Conservation (phyloP, 2,888 invertebrate species). For the Bhutanitis thaidina region DNA sequence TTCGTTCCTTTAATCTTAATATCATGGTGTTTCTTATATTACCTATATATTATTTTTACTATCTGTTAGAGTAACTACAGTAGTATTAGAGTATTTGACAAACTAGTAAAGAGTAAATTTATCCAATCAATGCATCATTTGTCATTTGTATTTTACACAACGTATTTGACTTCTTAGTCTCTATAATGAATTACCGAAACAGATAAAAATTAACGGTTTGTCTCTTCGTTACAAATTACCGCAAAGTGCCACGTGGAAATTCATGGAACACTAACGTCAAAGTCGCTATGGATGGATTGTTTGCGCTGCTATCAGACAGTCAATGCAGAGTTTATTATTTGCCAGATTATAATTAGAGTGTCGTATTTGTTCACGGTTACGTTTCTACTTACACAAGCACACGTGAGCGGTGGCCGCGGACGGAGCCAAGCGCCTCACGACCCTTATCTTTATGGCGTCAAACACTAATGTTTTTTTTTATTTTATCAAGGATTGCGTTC, state of each 20-base stretch:
- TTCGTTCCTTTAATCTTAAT: too few species aligned
- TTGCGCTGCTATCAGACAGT: constrained; percentile 48
- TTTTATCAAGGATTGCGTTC: constrained; percentile 65
- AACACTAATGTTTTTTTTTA: constrained; percentile 59
- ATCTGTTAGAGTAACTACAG: too few species aligned
- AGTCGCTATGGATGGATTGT: constrained; percentile 35
- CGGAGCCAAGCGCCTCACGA: constrained; percentile 47
- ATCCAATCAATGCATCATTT: too few species aligned
- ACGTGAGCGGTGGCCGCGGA: constrained; percentile 60
- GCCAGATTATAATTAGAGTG: constrained; percentile 50
- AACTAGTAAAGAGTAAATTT: too few species aligned
- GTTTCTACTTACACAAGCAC: constrained; percentile 45
- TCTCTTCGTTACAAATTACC: too few species aligned
- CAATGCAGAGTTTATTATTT: constrained; percentile 61
- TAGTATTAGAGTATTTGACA: too few species aligned
- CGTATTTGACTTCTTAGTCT: too few species aligned
- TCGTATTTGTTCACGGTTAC: constrained; percentile 55
- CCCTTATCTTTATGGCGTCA: constrained; percentile 70
- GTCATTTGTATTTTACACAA: too few species aligned
- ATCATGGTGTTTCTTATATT: too few species aligned
- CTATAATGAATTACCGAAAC: too few species aligned
- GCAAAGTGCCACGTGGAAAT: not conserved
- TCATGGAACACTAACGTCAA: constrained; percentile 32
- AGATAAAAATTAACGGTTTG: too few species aligned
- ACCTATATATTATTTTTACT: too few species aligned